Conservation (phyloP, 2,113 vertebrate species). For the Toxostoma redivivum region DNA sequence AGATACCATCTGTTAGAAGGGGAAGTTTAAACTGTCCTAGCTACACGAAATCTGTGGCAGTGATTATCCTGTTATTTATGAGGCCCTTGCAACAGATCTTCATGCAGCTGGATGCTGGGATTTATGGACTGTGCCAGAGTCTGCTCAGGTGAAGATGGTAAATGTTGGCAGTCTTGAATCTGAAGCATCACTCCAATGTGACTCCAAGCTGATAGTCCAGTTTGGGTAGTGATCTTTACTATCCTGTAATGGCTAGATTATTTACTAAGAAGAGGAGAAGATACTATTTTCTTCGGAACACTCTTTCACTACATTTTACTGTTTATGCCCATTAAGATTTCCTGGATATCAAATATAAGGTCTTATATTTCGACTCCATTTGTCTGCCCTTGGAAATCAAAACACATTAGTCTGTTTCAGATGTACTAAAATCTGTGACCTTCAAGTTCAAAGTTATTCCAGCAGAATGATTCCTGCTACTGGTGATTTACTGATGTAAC, state of each 20-base stretch:
- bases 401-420: not conserved
- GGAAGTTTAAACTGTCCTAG: not conserved
- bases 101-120: not conserved
- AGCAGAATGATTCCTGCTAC: not conserved
- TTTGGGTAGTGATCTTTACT: not conserved
- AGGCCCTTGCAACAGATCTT: not conserved
- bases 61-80: not conserved
- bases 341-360: not conserved
- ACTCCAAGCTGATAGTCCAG: not conserved
- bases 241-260: not conserved
- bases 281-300: not conserved
- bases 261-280: not conserved
- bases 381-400: not conserved
- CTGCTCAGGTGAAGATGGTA: not conserved
- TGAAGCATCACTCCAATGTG: not conserved
- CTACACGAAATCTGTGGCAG: not conserved
- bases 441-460: not conserved
- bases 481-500: not conserved
- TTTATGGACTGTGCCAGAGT: not conserved
- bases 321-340: not conserved
- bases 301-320: not conserved
- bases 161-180: not conserved
- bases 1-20: not conserved
- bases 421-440: not conserved
- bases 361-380: not conserved